A percentile compares a stretch with the other conserved stretches of the same genome.
Conservation (phyloP, 2,113 vertebrate genomes). For the Xiphophorus hellerii region DNA sequence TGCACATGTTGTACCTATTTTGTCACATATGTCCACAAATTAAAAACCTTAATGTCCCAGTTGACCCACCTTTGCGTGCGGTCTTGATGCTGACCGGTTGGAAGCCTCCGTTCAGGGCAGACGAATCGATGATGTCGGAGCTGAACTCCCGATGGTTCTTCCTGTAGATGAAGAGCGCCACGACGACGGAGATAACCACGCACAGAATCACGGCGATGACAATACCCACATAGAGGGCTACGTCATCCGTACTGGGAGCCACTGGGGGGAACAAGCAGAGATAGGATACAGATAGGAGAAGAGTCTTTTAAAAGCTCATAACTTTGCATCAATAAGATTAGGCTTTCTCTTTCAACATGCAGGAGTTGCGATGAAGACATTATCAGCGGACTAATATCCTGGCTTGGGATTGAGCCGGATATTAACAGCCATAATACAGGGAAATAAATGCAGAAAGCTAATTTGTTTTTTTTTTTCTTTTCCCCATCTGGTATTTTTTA, state of each 20-base stretch:
- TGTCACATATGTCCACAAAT: neutral
- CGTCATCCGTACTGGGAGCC: conserved; percentile 91
- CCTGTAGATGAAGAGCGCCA: conserved; percentile 92
- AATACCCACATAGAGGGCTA: conserved; percentile 92
- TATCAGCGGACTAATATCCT: conserved; percentile 70
- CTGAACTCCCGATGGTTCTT: conserved; percentile 96
- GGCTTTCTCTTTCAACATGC: conserved; percentile 26
- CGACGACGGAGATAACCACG: conserved; percentile 88
- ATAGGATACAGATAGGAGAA: conserved; percentile 23
- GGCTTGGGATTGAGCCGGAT: conserved; percentile 57
- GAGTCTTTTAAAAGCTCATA: conserved; percentile 32
- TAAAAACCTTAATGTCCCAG: neutral
- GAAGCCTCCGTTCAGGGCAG: conserved; percentile 92
- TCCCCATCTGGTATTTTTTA: neutral
- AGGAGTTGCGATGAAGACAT: conserved; percentile 44
- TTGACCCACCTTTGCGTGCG: conserved; percentile 74
- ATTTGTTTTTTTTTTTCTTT: conserved; percentile 10
- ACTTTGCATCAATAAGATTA: conserved; percentile 29
- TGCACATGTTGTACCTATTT: neutral
- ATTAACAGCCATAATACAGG: conserved; percentile 57
- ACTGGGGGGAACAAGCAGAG: conserved; percentile 69
- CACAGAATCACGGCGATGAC: conserved; percentile 94
- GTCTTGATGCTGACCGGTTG: conserved; percentile 96
- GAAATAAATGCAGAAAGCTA: conserved; percentile 45
- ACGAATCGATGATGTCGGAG: conserved; percentile 92